These are phyloP conservation scores for Grus americana DNA, from an alignment of 2,113 vertebrate genomes.

Conservation along the genomic window DNA sequence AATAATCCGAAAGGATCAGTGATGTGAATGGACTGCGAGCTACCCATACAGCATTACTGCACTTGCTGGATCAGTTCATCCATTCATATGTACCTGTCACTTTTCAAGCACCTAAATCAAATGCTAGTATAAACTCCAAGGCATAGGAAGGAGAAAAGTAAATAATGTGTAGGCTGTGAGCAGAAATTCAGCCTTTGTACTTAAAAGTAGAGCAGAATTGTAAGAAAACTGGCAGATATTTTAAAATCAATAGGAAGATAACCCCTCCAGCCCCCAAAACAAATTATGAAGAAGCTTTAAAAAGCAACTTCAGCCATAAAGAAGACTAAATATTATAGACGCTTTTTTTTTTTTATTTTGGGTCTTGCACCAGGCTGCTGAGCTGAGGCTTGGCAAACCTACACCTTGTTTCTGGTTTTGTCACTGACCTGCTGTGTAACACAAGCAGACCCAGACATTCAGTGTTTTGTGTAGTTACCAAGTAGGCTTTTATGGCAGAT, in stretches of 20 bases:
- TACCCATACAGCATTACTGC: background rate
- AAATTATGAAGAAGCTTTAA: background rate
- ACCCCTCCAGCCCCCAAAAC: background rate
- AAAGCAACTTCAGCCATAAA: background rate
- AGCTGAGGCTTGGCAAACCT: background rate
- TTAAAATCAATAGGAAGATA: background rate
- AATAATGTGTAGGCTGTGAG: background rate
- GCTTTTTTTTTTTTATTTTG: background rate
- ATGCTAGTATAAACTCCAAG: background rate
- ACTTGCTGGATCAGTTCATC: background rate
- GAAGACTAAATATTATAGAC: background rate
- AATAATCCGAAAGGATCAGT: background rate
- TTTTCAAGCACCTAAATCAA: background rate
- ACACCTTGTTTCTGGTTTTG: background rate
- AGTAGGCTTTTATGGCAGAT: background rate
- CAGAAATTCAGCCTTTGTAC: background rate
- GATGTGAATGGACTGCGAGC: too few species aligned
- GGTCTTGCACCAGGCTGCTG: background rate
- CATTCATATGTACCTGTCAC: background rate
- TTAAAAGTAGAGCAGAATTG: background rate
- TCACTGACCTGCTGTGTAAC: background rate
- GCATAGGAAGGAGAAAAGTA: background rate
- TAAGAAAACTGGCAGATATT: background rate
- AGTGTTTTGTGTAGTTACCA: background rate
- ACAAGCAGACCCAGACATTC: background rate